phyloP scores from a whole-genome alignment of 64 coral and sea anemone genomes.

The Stylophora pistillata region DNA sequence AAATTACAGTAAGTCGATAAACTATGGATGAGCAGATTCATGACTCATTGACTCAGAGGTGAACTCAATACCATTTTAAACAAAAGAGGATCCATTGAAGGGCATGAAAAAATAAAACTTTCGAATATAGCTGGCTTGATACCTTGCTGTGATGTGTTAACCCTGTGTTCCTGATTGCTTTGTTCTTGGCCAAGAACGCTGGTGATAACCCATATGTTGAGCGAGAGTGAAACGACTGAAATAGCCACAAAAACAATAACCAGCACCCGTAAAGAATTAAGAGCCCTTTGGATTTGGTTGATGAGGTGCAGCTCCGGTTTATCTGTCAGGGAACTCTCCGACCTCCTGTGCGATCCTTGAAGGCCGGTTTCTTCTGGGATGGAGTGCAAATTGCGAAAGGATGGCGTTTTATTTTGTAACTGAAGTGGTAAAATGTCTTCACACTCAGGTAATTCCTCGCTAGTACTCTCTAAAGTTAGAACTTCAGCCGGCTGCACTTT shows the following conservation, averaged over 20 bases:
- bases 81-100: too few relatives aligned
- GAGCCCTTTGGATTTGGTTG: not conserved
- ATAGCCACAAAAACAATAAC: not conserved
- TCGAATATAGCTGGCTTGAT: not conserved
- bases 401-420: not conserved
- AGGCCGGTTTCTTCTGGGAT: not conserved
- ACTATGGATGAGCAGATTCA: too few relatives aligned
- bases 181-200: not conserved
- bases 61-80: too few relatives aligned
- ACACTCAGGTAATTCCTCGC: not conserved
- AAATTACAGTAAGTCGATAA: too few relatives aligned
- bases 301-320: not conserved
- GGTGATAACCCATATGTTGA: constrained; percentile 20
- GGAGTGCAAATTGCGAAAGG: not conserved
- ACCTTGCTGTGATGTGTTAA: not conserved
- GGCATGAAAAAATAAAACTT: too few relatives aligned
- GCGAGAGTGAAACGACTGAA: not conserved
- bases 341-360: not conserved
- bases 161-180: not conserved
- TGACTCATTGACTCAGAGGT: too few relatives aligned
- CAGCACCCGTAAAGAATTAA: not conserved
- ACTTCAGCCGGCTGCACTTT: not conserved
- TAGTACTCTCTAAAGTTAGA: not conserved
- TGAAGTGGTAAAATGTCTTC: not conserved
- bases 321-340: not conserved